These are phyloP conservation scores for Microplitis demolitor DNA, from an alignment of 1,140 invertebrate genomes.

Conservation along the genomic window DNA sequence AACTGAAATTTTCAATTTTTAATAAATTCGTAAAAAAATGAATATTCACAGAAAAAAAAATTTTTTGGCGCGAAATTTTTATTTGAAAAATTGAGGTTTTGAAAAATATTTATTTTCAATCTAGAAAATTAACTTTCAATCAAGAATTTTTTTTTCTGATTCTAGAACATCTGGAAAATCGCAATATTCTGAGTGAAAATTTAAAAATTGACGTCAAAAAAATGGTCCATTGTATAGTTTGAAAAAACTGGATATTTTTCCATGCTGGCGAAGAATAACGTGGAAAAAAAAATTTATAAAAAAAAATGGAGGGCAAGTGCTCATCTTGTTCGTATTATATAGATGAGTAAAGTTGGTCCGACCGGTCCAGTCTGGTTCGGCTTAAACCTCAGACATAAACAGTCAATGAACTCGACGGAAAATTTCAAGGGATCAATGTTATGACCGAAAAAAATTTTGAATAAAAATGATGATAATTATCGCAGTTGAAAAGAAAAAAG, in stretches of 20 bases:
- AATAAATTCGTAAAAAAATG: neutral
- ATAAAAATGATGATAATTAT: too few species aligned
- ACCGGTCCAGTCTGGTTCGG: slow-evolving; percentile 22
- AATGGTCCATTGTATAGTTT: too few species aligned
- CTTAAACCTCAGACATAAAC: slow-evolving; percentile 7
- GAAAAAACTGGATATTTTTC: neutral
- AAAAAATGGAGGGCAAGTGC: neutral
- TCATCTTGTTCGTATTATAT: neutral
- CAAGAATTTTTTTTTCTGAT: too few species aligned
- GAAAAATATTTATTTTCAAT: too few species aligned
- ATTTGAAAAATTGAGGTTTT: too few species aligned
- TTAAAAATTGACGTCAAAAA: neutral
- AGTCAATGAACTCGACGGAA: slow-evolving; percentile 26
- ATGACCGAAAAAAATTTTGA: too few species aligned
- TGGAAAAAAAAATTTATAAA: neutral
- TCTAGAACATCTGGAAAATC: too few species aligned
- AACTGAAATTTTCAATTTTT: too few species aligned
- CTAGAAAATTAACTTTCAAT: too few species aligned
- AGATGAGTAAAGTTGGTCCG: slow-evolving; percentile 18
- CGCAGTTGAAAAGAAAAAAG: too few species aligned
- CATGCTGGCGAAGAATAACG: neutral
- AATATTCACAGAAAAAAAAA: neutral
- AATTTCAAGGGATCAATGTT: neutral
- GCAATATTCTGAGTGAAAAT: too few species aligned
- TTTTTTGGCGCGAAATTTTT: neutral